Percentiles rank a stretch among this genome's conserved stretches.
Conservation (phyloP, 1,140 invertebrate genomes). For the Drosophila simulans region DNA sequence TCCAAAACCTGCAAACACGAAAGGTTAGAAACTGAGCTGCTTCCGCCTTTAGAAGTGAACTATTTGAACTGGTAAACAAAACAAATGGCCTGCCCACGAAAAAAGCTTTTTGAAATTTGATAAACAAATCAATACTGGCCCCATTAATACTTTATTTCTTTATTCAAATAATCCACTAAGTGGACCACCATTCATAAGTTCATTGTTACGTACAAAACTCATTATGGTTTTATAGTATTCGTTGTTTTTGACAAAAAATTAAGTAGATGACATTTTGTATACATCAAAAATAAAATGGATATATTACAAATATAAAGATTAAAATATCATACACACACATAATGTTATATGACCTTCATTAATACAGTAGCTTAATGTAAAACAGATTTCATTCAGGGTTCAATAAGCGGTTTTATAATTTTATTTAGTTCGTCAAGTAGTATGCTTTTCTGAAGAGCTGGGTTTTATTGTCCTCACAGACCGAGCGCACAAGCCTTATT, state of each 20-base stretch:
- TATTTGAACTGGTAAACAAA: too few relatives aligned
- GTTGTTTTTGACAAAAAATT: slow-evolving; percentile 13
- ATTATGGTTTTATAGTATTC: slow-evolving; percentile 9
- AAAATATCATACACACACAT: slow-evolving; percentile 50
- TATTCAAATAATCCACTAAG: slow-evolving; percentile 5
- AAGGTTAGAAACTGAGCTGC: too few relatives aligned
- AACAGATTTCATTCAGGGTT: slow-evolving; percentile 36
- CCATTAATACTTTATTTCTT: background rate
- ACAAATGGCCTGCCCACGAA: too few relatives aligned
- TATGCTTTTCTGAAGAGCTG: slow-evolving; percentile 38
- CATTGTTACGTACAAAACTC: slow-evolving; percentile 6
- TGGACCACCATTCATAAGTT: slow-evolving; percentile 4
- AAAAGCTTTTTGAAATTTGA: background rate
- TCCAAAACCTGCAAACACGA: too few relatives aligned
- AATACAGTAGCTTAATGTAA: slow-evolving; percentile 42
- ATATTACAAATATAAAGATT: slow-evolving; percentile 56
- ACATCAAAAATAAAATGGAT: slow-evolving; percentile 49
- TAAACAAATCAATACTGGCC: background rate
- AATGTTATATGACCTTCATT: slow-evolving; percentile 46
- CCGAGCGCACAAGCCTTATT: slow-evolving; percentile 63
- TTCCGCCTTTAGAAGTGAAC: too few relatives aligned
- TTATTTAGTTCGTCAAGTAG: slow-evolving; percentile 38
- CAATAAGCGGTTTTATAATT: slow-evolving; percentile 33
- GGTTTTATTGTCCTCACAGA: slow-evolving; percentile 48
- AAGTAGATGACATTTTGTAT: slow-evolving; percentile 29